These are phyloP conservation scores for Flexamia atlantica DNA, from an alignment of 2,888 invertebrate species.

Conservation along the genomic window DNA sequence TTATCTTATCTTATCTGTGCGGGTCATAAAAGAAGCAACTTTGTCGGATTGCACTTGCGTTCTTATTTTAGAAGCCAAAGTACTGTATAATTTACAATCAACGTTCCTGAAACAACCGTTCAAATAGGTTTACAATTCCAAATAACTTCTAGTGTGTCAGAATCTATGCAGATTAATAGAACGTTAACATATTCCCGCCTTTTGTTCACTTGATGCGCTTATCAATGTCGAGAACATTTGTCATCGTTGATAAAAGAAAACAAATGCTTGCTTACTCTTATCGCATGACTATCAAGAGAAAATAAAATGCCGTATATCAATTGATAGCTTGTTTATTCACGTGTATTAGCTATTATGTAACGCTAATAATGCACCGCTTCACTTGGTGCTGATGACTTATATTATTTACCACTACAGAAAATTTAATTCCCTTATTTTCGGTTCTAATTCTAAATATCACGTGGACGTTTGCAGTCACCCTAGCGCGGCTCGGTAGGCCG, in stretches of 20 bases:
- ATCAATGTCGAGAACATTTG: background rate
- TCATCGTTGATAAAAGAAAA: background rate
- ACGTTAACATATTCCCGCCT: too few species aligned
- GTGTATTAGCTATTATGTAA: background rate
- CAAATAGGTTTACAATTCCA: too few species aligned
- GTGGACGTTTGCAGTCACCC: background rate
- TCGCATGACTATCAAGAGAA: background rate
- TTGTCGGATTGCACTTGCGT: too few species aligned
- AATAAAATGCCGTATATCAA: slow-evolving; percentile 11
- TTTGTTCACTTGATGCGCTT: too few species aligned
- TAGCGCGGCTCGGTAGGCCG: background rate
- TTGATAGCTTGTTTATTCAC: background rate
- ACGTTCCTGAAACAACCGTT: too few species aligned
- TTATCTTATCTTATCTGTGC: too few species aligned
- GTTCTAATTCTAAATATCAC: background rate
- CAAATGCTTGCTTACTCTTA: slow-evolving; percentile 28
- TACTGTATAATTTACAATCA: too few species aligned
- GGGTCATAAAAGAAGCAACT: too few species aligned
- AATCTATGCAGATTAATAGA: too few species aligned
- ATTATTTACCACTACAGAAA: background rate
- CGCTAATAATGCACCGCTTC: background rate
- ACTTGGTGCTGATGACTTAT: background rate
- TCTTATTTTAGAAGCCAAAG: too few species aligned
- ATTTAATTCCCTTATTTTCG: background rate
- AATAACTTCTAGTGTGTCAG: too few species aligned